phyloP scores from a whole-genome alignment of 2,888 invertebrate species.

The Acleris literana region DNA sequence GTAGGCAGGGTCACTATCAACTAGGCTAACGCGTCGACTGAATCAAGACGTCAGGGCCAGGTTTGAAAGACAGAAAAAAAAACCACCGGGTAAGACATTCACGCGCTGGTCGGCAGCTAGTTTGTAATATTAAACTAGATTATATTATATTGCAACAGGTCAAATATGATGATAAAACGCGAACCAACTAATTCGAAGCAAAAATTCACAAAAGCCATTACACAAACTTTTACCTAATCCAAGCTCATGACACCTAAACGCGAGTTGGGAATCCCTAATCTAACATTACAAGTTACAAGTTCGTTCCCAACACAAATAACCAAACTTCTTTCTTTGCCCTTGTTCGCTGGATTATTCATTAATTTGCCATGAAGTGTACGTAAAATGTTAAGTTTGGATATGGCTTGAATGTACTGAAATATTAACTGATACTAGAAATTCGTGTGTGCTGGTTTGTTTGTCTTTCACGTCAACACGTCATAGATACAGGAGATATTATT shows the following conservation, averaged over 20 bases:
- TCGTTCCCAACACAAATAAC: slow-evolving; percentile 14
- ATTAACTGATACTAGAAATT: no score
- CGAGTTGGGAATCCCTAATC: slow-evolving; percentile 11
- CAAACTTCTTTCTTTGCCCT: slow-evolving; percentile 19
- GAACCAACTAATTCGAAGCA: background rate
- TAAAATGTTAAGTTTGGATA: background rate
- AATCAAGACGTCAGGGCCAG: no score
- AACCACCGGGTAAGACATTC: no score
- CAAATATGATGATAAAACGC: background rate
- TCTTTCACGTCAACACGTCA: no score
- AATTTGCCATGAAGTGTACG: slow-evolving; percentile 39
- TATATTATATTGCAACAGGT: no score
- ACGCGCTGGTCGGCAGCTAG: no score
- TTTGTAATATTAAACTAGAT: no score
- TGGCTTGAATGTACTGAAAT: background rate
- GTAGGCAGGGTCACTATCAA: no score
- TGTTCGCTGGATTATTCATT: slow-evolving; percentile 43
- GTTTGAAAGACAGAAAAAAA: no score
- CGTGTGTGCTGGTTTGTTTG: no score
- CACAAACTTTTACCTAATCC: slow-evolving; percentile 11
- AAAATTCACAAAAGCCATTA: background rate
- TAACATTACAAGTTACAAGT: slow-evolving; percentile 18
- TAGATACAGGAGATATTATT: no score
- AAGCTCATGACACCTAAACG: slow-evolving; percentile 10
- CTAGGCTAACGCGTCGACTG: no score